A percentile compares a stretch with the other conserved stretches of the same genome.
phyloP scores from a whole-genome alignment of 1,140 invertebrate genomes.

The Drosophila kohkoa region DNA sequence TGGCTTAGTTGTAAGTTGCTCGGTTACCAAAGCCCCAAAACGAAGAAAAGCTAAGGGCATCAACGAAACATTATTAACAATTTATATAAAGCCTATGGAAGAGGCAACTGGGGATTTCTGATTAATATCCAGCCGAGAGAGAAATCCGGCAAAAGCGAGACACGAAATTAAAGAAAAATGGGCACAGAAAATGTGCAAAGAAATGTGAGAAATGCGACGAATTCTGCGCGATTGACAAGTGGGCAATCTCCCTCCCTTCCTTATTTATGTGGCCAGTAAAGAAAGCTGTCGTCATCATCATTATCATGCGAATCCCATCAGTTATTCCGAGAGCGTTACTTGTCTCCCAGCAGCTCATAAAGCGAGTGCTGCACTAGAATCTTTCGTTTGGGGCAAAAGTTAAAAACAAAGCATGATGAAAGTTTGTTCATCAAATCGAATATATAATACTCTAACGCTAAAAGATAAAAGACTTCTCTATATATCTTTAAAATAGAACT shows the following conservation, averaged over 20 bases:
- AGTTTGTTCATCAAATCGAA: not conserved
- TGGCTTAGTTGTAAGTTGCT: slow-evolving; percentile 2
- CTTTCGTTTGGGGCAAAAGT: slow-evolving; percentile 48
- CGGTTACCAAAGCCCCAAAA: not conserved
- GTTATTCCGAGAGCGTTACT: slow-evolving; percentile 54
- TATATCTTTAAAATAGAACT: too few species aligned
- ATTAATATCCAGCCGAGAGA: slow-evolving; percentile 22
- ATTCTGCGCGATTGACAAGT: slow-evolving; percentile 61
- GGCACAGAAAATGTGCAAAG: slow-evolving; percentile 40
- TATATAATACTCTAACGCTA: not conserved
- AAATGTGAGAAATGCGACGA: slow-evolving; percentile 56
- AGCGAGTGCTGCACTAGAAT: slow-evolving; percentile 62
- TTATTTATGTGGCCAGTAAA: slow-evolving; percentile 15
- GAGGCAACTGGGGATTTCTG: slow-evolving; percentile 6
- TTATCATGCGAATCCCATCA: slow-evolving; percentile 60
- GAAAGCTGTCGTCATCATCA: slow-evolving; percentile 26
- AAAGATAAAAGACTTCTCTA: too few species aligned
- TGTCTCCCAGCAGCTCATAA: slow-evolving; percentile 54
- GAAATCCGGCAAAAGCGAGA: slow-evolving; percentile 3
- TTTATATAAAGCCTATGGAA: slow-evolving; percentile 27
- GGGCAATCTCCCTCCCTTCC: slow-evolving; percentile 38
- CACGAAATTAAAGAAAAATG: slow-evolving; percentile 16
- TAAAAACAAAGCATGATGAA: slow-evolving; percentile 32
- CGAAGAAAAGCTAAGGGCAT: not conserved
- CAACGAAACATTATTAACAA: slow-evolving; percentile 23